Conservation (phyloP, 2,113 vertebrate species). For the Indicator indicator region DNA sequence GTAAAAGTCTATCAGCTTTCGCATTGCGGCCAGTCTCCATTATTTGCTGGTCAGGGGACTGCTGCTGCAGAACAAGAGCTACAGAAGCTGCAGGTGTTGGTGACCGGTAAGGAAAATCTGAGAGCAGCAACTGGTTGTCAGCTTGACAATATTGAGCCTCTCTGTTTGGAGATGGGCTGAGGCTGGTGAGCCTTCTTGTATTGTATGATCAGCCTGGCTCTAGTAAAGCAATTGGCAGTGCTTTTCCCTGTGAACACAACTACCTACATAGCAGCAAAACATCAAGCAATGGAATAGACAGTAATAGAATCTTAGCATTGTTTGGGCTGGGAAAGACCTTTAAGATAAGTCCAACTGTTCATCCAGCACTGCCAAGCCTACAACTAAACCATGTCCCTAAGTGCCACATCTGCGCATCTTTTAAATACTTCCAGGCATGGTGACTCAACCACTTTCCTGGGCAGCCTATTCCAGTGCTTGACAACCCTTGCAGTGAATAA, state of each 20-base stretch:
- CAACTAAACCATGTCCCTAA: neutral
- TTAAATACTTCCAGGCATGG: no score
- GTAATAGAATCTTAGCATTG: neutral
- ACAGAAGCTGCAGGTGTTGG: neutral
- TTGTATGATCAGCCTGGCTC: neutral
- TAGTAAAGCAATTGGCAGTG: neutral
- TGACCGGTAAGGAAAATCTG: neutral
- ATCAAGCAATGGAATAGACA: neutral
- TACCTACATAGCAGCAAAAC: neutral
- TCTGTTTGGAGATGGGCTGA: neutral
- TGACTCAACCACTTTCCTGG: neutral
- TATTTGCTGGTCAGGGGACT: neutral
- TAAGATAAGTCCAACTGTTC: neutral
- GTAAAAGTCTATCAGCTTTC: neutral
- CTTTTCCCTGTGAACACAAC: neutral
- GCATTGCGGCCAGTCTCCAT: rapidly evolving
- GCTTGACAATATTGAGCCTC: neutral
- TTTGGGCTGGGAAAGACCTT: neutral
- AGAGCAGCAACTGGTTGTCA: neutral
- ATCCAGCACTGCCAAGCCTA: neutral
- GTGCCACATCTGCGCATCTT: neutral
- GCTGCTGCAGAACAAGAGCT: neutral
- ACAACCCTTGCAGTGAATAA: neutral
- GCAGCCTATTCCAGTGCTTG: neutral
- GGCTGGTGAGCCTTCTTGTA: neutral